phyloP scores from a whole-genome alignment of 23 tunicate species.

The Ciona savignyi region DNA sequence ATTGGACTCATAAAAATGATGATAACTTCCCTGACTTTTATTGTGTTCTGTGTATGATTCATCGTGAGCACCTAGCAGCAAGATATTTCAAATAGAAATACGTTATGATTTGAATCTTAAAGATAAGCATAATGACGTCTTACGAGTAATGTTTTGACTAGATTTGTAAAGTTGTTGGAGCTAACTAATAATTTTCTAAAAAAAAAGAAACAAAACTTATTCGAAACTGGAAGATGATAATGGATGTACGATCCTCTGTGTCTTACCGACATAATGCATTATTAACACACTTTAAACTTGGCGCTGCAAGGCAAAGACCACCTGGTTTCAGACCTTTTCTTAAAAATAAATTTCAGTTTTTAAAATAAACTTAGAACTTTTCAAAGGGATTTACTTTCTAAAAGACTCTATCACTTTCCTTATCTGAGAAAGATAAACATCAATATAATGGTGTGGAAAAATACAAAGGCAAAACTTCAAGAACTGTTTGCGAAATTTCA shows the following conservation, averaged over 20 bases:
- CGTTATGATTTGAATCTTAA: constrained; percentile 34
- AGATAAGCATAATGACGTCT: constrained; percentile 37
- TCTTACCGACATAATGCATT: constrained; percentile 38
- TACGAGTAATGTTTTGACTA: constrained; percentile 41
- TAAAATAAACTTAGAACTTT: no score
- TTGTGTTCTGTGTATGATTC: constrained; percentile 30
- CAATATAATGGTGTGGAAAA: constrained; percentile 25
- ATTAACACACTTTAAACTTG: constrained; percentile 32
- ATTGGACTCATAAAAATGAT: constrained; percentile 37
- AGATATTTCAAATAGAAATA: constrained; percentile 26
- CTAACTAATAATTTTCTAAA: constrained; percentile 22
- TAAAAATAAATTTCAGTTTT: no score
- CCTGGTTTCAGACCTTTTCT: no score
- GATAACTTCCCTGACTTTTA: constrained; percentile 29
- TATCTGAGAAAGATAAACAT: constrained; percentile 29
- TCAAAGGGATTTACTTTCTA: no score
- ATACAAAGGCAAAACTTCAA: constrained; percentile 56
- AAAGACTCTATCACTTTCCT: no score
- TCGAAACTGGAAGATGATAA: constrained; percentile 26
- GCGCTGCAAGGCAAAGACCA: constrained; percentile 42
- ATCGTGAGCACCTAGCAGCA: constrained; percentile 34
- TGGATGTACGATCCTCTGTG: constrained; percentile 42
- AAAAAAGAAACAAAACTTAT: constrained; percentile 35
- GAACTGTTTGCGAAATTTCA: constrained; percentile 35
- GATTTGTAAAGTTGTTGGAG: constrained; percentile 26